phyloP scores from a whole-genome alignment of 2,797 vertebrate genomes.

The Petrocephalus sullivani region DNA sequence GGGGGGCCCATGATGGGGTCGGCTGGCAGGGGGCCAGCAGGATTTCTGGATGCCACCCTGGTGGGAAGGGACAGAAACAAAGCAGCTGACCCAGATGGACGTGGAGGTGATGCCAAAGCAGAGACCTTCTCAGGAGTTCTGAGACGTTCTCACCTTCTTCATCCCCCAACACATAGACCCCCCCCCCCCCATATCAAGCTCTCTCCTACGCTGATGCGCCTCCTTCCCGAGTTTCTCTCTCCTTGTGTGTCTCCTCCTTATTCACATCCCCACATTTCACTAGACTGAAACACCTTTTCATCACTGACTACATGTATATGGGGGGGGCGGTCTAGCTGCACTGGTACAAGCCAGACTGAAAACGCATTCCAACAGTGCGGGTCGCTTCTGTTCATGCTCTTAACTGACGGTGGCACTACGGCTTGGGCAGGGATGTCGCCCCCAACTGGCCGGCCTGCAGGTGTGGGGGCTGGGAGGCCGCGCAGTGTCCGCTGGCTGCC shows the following conservation, averaged over 20 bases:
- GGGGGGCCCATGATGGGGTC: conserved; percentile 25
- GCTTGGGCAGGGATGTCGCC: background rate
- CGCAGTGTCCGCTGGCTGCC: background rate
- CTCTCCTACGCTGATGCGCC: background rate
- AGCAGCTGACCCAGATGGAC: background rate
- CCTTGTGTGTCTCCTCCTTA: background rate
- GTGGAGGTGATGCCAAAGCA: background rate
- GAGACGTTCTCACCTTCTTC: too few species aligned
- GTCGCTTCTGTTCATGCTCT: background rate
- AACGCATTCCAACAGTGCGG: background rate
- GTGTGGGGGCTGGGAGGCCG: background rate
- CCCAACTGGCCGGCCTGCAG: background rate
- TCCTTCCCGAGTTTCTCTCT: too few species aligned
- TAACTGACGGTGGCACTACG: background rate
- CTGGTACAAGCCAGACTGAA: background rate
- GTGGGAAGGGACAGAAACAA: background rate
- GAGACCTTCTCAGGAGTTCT: background rate
- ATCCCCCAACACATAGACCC: background rate
- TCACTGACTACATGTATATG: background rate
- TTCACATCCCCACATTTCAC: background rate
- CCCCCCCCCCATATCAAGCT: background rate
- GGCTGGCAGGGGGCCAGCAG: conserved; percentile 38
- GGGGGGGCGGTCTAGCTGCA: background rate
- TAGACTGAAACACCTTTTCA: background rate
- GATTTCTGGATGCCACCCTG: conserved; percentile 64